These are phyloP conservation scores for Aphaenogaster floridana DNA, from an alignment of 1,140 invertebrate genomes.

Conservation along the genomic window DNA sequence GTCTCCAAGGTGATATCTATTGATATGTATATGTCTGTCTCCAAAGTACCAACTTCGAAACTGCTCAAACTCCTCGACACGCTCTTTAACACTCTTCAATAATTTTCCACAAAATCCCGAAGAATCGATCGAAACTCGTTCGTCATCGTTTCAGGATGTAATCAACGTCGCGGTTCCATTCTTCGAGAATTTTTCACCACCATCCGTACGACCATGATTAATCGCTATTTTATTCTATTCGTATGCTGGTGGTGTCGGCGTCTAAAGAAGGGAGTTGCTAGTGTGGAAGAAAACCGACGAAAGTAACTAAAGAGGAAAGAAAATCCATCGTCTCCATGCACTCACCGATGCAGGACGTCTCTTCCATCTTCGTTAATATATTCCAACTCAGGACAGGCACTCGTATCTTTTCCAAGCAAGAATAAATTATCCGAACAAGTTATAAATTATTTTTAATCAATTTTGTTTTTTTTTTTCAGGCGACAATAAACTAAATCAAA, in stretches of 20 bases:
- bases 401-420: constrained; percentile 18
- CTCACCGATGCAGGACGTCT: constrained; percentile 56
- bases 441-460: constrained; percentile 16
- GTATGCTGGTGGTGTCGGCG: constrained; percentile 47
- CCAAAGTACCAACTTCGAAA: constrained; percentile 25
- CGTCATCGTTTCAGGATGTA: constrained; percentile 62
- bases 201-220: constrained; percentile 62
- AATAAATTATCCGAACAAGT: constrained; percentile 51
- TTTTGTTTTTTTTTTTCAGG: background rate
- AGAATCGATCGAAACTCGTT: constrained; percentile 58
- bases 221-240: constrained; percentile 65
- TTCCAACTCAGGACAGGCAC: constrained; percentile 21
- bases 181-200: constrained; percentile 68
- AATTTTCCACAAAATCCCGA: constrained; percentile 38
- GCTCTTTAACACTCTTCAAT: constrained; percentile 44
- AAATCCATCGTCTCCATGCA: constrained; percentile 66
- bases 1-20: background rate
- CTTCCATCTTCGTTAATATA: constrained; percentile 63
- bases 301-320: constrained; percentile 57
- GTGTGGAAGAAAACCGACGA: constrained; percentile 37
- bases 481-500: background rate
- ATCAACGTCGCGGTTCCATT: constrained; percentile 65
- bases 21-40: constrained; percentile 20
- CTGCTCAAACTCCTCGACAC: constrained; percentile 38
- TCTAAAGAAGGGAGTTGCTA: constrained; percentile 44